A percentile compares a stretch with the other conserved stretches of the same genome.
Evolutionary conservation across 2,113 vertebrate species (phyloP).

Genomic region (Scalopus aquaticus): DNA sequence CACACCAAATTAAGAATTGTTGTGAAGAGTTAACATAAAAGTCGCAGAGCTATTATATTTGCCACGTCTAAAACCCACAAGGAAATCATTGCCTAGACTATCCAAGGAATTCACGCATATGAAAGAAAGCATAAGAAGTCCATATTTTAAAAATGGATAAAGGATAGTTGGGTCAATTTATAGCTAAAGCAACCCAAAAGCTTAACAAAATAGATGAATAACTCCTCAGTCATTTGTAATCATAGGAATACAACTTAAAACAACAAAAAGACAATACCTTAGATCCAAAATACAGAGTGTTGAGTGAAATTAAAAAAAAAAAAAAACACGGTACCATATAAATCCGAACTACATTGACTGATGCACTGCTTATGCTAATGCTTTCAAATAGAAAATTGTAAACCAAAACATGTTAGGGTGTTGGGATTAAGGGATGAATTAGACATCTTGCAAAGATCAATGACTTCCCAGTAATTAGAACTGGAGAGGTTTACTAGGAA

Average conservation of each 20-base stretch:
- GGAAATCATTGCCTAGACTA: background rate
- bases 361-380: background rate
- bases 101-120: background rate
- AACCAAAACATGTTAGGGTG: too few species aligned
- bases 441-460: background rate
- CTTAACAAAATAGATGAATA: background rate
- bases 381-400: background rate
- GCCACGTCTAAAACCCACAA: background rate
- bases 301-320: conserved; percentile 15
- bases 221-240: background rate
- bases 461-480: background rate
- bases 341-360: background rate
- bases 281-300: background rate
- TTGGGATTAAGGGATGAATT: background rate
- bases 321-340: background rate
- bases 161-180: background rate
- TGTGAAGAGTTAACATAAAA: background rate
- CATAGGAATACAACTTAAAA: background rate
- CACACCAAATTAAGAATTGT: background rate
- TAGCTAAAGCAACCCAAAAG: background rate
- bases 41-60: background rate
- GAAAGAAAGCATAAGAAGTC: background rate
- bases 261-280: background rate
- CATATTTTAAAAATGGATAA: background rate
- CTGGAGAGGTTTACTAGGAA: too few species aligned